phyloP scores from a whole-genome alignment of 2,113 vertebrate genomes.

The Neotragus pygmaeus region DNA sequence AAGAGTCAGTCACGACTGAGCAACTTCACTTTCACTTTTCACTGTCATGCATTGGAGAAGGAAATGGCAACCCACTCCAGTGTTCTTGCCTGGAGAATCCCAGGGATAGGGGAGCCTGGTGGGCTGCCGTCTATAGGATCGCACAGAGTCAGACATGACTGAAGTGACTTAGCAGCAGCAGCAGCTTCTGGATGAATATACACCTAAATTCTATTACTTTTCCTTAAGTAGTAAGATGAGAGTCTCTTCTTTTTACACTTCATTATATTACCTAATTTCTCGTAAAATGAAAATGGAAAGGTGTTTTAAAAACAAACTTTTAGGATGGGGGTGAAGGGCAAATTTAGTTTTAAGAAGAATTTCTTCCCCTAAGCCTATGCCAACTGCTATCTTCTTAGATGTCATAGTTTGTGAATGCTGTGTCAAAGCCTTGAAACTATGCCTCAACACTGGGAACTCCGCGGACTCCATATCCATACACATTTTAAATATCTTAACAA shows the following conservation, averaged over 20 bases:
- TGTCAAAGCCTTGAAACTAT: neutral
- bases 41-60: too few species aligned
- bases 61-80: too few species aligned
- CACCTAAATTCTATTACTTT: neutral
- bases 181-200: neutral
- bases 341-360: neutral
- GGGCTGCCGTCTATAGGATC: too few species aligned
- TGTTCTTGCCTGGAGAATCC: too few species aligned
- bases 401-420: neutral
- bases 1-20: too few species aligned
- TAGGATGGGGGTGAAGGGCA: neutral
- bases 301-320: neutral
- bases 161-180: too few species aligned
- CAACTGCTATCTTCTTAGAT: neutral
- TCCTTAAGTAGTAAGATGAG: neutral
- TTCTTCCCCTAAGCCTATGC: neutral
- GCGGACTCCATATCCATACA: neutral
- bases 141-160: too few species aligned
- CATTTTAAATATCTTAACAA: neutral
- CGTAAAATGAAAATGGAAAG: neutral
- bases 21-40: too few species aligned
- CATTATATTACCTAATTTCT: neutral
- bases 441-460: neutral
- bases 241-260: neutral
- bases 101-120: too few species aligned